Evolutionary conservation across 2,113 vertebrate genomes (phyloP).

Genomic region (Charina bottae): DNA sequence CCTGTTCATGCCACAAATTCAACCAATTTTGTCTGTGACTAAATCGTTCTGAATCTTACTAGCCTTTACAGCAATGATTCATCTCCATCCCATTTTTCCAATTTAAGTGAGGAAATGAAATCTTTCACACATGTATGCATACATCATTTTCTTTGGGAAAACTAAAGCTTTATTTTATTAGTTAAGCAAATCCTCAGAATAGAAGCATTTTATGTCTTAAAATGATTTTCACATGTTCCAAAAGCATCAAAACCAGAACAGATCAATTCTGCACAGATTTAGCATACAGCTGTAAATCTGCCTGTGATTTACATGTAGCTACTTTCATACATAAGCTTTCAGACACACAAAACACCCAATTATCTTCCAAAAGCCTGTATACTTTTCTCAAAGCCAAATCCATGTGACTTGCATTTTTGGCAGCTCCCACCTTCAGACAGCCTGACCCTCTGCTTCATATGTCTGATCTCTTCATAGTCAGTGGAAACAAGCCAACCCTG

Average conservation of each 20-base stretch:
- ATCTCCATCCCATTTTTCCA: too few relatives aligned
- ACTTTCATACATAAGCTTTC: conserved; percentile 28
- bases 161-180: background rate
- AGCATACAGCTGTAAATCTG: conserved; percentile 12
- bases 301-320: conserved; percentile 21
- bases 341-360: conserved; percentile 11
- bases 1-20: background rate
- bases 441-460: conserved; percentile 29
- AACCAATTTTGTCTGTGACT: background rate
- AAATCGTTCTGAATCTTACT: background rate
- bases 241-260: background rate
- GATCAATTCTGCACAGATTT: background rate
- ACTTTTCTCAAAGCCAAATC: conserved; percentile 30
- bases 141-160: background rate
- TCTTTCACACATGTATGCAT: background rate
- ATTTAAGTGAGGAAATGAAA: background rate
- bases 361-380: conserved; percentile 19
- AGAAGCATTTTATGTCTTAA: background rate
- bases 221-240: background rate
- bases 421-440: conserved; percentile 20
- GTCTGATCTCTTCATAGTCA: background rate
- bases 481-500: background rate
- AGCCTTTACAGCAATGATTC: background rate
- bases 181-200: background rate
- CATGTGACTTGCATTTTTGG: conserved; percentile 21